Evolutionary conservation across 1,140 invertebrate species (phyloP), one percentile per base, ranked within the genome.

Genomic region (Harpegnathos saltator): DNA sequence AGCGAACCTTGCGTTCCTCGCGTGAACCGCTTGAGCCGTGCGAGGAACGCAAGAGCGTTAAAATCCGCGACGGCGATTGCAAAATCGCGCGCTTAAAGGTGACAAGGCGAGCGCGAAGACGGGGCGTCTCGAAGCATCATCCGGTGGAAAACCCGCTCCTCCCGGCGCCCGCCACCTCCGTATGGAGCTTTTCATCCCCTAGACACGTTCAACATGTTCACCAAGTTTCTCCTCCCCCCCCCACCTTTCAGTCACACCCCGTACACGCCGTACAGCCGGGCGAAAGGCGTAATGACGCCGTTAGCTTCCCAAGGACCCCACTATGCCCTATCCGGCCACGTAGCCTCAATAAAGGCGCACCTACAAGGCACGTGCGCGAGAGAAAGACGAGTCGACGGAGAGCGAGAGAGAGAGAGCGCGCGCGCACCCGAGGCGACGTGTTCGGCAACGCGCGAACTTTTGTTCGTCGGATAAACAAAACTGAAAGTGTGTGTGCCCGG

Each of bases 241-340:
- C 22, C 24, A 59, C 75, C 75, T 78, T 69, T 69, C 75, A 56
- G 75, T 80, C 65, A 80, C 75, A 63, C 61, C 61, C 61, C 61
- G 61, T 63, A 63, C 61, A 69, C 17, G 63, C 75, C 75, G 75
- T 80, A n/a, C 75, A 80, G 33, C 63, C 33, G 65, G 44, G 33
- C 75, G 75, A 80, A 80, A 80, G 52, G 65, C 75, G 75, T 80
- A 80, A 80, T 80, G 75, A 71, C 63, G 75, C 75, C 75, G 75
- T 80, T 80, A 80, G 75, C 75, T 80, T 80, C 50, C 52, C 75
- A 58, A 80, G 65, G 66, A 80, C 65, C 59, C 48, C 50, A 63
- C 58, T 48, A 62, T 75, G 58, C 73, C 59, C 73, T 75, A 75
- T 75, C 65, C 75, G 17, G 69, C 65, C 75, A 80, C 75, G 75